phyloP scores from a whole-genome alignment of 2,113 vertebrate genomes.

The Engystomops pustulosus region DNA sequence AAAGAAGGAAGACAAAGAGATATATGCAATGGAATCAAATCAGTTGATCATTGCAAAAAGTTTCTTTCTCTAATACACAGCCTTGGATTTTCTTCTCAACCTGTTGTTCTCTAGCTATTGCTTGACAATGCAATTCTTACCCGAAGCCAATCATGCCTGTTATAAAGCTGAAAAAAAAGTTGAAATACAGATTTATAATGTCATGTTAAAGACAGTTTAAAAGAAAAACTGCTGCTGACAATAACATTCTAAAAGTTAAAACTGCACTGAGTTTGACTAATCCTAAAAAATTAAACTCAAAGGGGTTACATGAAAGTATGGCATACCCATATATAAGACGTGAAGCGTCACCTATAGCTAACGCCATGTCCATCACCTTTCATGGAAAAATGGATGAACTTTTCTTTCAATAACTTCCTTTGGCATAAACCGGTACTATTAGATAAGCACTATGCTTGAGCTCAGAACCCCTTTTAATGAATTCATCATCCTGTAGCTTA shows the following conservation, averaged over 20 bases:
- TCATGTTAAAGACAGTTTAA: background rate
- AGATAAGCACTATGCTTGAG: no score
- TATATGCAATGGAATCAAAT: slow-evolving; percentile 50
- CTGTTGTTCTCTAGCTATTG: background rate
- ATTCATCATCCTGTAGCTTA: no score
- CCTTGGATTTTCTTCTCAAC: background rate
- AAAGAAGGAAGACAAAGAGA: slow-evolving; percentile 63
- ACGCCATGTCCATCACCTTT: no score
- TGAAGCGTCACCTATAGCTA: no score
- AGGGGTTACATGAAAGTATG: no score
- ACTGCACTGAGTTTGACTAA: background rate
- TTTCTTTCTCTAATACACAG: background rate
- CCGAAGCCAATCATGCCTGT: background rate
- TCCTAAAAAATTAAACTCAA: background rate
- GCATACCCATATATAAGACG: no score
- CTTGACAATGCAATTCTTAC: background rate
- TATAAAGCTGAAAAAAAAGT: background rate
- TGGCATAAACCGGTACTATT: no score
- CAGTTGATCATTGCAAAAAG: slow-evolving; percentile 6
- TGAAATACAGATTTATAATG: background rate
- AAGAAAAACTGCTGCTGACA: background rate
- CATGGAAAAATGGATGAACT: no score
- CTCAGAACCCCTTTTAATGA: no score
- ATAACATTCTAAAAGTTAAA: background rate
- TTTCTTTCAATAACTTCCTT: no score